Base-by-base conservation (phyloP, 2,113 vertebrate species). In the Actenoides hombroni region DNA sequence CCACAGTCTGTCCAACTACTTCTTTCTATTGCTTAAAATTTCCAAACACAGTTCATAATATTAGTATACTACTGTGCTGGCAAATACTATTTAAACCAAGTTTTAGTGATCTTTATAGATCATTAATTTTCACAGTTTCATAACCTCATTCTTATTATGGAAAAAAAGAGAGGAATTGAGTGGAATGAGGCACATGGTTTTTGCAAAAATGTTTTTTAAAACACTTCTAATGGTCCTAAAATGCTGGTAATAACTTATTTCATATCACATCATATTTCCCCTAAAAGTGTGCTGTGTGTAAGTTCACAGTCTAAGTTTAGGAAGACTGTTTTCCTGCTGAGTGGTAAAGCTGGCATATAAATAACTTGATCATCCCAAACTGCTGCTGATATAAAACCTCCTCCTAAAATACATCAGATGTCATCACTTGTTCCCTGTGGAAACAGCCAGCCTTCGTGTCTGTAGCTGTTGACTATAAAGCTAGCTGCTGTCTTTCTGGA, bases 311-410 rank as follows among this genome's bases (percentile, higher is more conserved):
- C 68, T 64, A 71, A 78, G 35, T 65, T 82, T 82, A 91, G 80
- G 76, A 76, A 65, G 74, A 29, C 40, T 68, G 12, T 70, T 91
- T 92, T 95, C 33, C 48, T 94, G 53, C 39, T 89, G 84, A 94
- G 70, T 83, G 57, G 31, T 59, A 69, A 86, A 83, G 44, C 40
- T 83, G 51, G 48, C n/a, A 48, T 85, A 85, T 57, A 89, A 95
- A 89, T 92, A 96, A 84, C 65, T 67, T 67, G 60, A 86, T 51
- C 77, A 84, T 79, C 42, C 39, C 48, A 86, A 95, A 82, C 42
- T 70, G 51, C 29, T 75, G 73, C 40, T 89, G 91, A 89, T 95
- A 95, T 61, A 87, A 94, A 95, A 82, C 44, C 57, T 75, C 42
- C 35, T 92, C 37, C 48, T 87, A 56, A 92, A 91, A 39, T 73